These are phyloP conservation scores for Procambarus clarkii DNA, from an alignment of 1,140 invertebrate genomes.

Conservation along the genomic window DNA sequence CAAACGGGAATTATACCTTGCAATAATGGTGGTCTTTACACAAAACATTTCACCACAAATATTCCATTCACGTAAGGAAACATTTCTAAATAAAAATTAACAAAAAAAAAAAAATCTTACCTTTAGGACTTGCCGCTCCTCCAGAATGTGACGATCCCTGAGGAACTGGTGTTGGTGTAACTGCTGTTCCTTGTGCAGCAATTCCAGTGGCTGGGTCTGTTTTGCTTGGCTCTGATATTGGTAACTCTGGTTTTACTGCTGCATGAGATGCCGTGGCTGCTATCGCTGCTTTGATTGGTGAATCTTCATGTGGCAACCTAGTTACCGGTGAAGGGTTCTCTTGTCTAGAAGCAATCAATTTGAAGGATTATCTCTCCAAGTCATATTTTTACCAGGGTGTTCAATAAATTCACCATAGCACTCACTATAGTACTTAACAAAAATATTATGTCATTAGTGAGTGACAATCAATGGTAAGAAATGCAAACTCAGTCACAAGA, in stretches of 20 bases:
- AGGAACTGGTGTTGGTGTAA: slow-evolving; percentile 22
- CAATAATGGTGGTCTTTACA: too few species aligned
- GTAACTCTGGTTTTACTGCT: slow-evolving; percentile 6
- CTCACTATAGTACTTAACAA: background rate
- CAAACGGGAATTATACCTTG: too few species aligned
- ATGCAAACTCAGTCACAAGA: background rate
- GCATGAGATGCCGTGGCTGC: slow-evolving; percentile 15
- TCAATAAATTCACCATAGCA: background rate
- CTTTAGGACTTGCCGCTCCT: slow-evolving; percentile 17
- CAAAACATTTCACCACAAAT: too few species aligned
- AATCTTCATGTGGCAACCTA: slow-evolving; percentile 27
- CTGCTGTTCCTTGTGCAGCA: slow-evolving; percentile 26
- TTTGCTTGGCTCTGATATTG: slow-evolving; percentile 12
- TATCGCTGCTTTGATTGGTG: slow-evolving; percentile 24
- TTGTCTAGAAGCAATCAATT: slow-evolving; percentile 16
- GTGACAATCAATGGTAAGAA: background rate
- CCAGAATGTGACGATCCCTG: slow-evolving; percentile 22
- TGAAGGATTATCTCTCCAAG: too few species aligned
- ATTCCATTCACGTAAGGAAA: too few species aligned
- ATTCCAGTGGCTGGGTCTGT: slow-evolving; percentile 29
- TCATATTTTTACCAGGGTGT: too few species aligned
- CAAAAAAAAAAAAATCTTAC: background rate
- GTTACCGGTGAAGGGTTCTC: slow-evolving; percentile 36
- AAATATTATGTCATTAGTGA: background rate
- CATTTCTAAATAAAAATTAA: too few species aligned